Evolutionary conservation across 2,888 invertebrate species (phyloP), one percentile per base, ranked within the genome.

Genomic region (Tromatobia lineatoria): DNA sequence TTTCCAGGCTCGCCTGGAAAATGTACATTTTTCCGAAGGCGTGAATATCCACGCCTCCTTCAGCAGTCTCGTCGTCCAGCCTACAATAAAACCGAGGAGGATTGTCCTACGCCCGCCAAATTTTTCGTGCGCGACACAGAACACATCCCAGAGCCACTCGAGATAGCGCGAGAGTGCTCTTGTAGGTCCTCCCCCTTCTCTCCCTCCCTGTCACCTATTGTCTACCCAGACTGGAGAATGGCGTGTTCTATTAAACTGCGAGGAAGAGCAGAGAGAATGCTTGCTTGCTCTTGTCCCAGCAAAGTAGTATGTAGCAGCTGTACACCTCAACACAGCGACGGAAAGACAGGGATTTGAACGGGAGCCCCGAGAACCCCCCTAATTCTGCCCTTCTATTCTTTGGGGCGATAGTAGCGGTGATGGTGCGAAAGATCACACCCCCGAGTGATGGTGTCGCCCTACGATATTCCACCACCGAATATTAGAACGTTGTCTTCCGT

Each of bases 211-310:
- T 71, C 18, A 74, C 82, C 76, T 79, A 81, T 85, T 81, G 85
- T 85, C 86, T 83, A 71, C 75, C 69, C 59, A 75, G 73, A 54
- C 82, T 82, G 80, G 70, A 81, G 83, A 83, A 81, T 82, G 45
- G 79, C 69, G 77, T 70, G 73, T 86, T 80, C 61, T 83, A 85
- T 81, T 85, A 83, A 79, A 86, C 75, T 80, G 77, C 54, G 54
- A 59, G 70, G 76, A 47, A 80, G 70, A 52, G 42, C 38, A 47
- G 52, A 66, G 79, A 34, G 67, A 52, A 71, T 85, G 83, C 57
- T 71, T 45, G 70, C 70, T 85, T 57, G 52, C 64, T 77, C 75
- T 69, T 45, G 23, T 54, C 50, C 71, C 70, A 52, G 70, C n/a
- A 29, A 23, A 8, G 25, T 52, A 42, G 71, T 20, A 29, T 73